Evolutionary conservation across 2,888 invertebrate genomes (phyloP).

Genomic region (Caenorhabditis panamensis): DNA sequence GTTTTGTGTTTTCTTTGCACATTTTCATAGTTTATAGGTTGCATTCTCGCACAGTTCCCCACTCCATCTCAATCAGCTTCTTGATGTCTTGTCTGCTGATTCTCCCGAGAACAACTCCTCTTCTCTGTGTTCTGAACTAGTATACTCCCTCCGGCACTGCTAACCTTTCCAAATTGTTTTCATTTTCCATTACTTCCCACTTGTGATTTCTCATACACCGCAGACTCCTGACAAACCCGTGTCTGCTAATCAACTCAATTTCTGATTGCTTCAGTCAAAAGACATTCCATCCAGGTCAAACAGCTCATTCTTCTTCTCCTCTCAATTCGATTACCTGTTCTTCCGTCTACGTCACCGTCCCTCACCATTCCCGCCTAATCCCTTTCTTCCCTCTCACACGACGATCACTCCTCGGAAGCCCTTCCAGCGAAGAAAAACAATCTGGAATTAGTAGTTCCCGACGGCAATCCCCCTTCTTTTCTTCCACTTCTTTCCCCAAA

Average conservation of each 20-base stretch:
- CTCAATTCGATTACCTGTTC: not conserved
- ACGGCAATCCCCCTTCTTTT: not conserved
- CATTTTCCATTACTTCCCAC: not conserved
- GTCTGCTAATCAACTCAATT: not conserved
- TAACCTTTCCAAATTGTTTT: not conserved
- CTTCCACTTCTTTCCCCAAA: not conserved
- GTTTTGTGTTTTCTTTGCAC: no score
- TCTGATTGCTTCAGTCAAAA: not conserved
- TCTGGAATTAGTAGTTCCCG: constrained; percentile 12
- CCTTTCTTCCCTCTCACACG: not conserved
- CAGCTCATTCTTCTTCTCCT: not conserved
- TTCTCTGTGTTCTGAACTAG: not conserved
- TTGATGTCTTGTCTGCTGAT: not conserved
- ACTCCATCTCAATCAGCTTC: no score
- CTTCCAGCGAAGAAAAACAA: constrained; percentile 5
- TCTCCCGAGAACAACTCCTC: not conserved
- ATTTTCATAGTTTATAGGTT: no score
- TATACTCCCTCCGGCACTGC: not conserved
- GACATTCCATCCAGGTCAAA: not conserved
- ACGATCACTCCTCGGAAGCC: constrained; percentile 11
- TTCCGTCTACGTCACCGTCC: not conserved
- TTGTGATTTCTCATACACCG: no score
- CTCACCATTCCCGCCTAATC: constrained; percentile 1
- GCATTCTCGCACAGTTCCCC: no score
- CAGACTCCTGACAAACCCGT: no score